phyloP scores from a whole-genome alignment of 2,888 invertebrate species.

The Cheilosia pagana region DNA sequence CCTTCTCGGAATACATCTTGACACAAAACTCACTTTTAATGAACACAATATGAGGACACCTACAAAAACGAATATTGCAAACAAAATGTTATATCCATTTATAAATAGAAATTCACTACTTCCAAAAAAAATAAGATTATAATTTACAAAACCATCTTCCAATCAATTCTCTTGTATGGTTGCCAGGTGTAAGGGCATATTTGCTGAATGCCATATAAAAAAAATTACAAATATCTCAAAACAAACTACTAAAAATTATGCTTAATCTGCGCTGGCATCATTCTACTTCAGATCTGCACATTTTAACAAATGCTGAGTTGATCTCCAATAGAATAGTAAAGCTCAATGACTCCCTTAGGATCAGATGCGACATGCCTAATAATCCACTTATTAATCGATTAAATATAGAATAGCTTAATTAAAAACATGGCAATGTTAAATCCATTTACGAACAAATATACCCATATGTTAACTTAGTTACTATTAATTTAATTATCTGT shows the following conservation, averaged over 20 bases:
- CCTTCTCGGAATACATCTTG: no score
- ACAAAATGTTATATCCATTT: background rate
- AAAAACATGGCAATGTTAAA: background rate
- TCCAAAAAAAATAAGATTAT: background rate
- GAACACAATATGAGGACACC: no score
- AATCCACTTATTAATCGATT: no score
- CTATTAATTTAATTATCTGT: background rate
- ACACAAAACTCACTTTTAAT: no score
- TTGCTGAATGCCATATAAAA: constrained; percentile 30
- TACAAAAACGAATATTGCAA: background rate
- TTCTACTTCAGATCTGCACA: constrained; percentile 13
- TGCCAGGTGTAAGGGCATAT: constrained; percentile 4
- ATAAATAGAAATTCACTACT: no score
- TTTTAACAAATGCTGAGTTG: constrained; percentile 1
- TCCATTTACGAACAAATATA: background rate
- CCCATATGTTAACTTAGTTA: background rate
- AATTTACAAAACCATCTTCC: background rate
- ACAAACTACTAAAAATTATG: constrained; percentile 30
- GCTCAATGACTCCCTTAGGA: constrained; percentile 4
- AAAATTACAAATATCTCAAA: constrained; percentile 22
- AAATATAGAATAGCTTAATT: no score
- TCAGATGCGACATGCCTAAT: background rate
- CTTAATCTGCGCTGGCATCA: no score
- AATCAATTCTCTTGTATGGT: background rate
- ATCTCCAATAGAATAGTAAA: constrained; percentile 9